Evolutionary conservation across 1,140 invertebrate genomes (phyloP).

Genomic region (Mercenaria mercenaria): DNA sequence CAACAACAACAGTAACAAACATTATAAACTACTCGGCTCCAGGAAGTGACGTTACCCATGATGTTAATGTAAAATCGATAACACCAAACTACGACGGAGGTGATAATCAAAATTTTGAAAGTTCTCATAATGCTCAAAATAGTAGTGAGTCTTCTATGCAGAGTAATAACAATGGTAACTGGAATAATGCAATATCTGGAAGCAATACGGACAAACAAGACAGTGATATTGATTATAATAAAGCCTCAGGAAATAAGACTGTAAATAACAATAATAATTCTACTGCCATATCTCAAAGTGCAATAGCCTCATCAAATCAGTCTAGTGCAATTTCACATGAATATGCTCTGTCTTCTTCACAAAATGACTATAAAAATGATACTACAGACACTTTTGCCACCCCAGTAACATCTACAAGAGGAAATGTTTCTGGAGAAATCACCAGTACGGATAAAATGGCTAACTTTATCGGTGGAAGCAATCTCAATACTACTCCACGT

Average conservation of each 20-base stretch:
- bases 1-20: not conserved
- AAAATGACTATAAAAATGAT: not conserved
- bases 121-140: not conserved
- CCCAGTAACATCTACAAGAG: not conserved
- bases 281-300: not conserved
- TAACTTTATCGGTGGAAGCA: not conserved
- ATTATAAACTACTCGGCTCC: not conserved
- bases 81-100: not conserved
- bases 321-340: not conserved
- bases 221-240: not conserved
- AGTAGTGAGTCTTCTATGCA: not conserved
- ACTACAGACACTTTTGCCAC: not conserved
- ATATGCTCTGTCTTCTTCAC: not conserved
- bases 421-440: not conserved
- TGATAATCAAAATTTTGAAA: not conserved
- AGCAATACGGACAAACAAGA: not conserved
- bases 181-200: not conserved
- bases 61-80: not conserved
- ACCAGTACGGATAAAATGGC: not conserved
- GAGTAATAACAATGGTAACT: not conserved
- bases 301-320: not conserved
- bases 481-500: not conserved
- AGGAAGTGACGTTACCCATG: too few species aligned
- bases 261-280: not conserved
- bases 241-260: not conserved